Conservation (phyloP, 2,113 vertebrate genomes). For the Lepus americanus region DNA sequence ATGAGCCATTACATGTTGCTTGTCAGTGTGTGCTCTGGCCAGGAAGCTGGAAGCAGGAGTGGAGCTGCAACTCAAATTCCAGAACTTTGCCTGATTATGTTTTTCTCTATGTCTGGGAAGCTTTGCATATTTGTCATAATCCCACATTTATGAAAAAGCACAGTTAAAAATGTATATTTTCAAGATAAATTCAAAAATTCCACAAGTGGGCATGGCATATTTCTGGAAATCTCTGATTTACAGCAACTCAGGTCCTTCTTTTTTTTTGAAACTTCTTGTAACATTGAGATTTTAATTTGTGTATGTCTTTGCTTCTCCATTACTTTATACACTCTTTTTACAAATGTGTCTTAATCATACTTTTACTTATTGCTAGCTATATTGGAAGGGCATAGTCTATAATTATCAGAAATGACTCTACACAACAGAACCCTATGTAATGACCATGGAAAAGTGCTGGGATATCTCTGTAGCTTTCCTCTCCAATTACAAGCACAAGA, state of each 20-base stretch:
- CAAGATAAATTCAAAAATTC: neutral
- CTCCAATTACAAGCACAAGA: neutral
- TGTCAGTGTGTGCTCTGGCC: too few relatives aligned
- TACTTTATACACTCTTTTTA: neutral
- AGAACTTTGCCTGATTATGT: neutral
- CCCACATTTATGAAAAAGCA: neutral
- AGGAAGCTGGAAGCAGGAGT: too few relatives aligned
- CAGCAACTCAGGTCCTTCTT: neutral
- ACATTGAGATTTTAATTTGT: neutral
- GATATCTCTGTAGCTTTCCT: neutral
- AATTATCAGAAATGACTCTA: neutral
- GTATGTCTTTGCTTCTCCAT: neutral
- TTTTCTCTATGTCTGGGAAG: neutral
- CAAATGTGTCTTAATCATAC: neutral
- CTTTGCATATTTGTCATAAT: neutral
- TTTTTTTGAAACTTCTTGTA: conserved; percentile 17
- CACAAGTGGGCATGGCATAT: neutral
- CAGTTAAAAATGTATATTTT: neutral
- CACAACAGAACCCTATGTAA: neutral
- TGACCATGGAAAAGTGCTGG: neutral
- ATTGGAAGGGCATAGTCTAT: neutral
- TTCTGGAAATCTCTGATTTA: neutral
- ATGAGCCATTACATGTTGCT: too few relatives aligned
- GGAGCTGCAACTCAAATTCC: too few relatives aligned
- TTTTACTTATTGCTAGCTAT: neutral